These are phyloP conservation scores for Carcinoscorpius rotundicauda DNA, from an alignment of 1,140 invertebrate genomes.

Conservation along the genomic window DNA sequence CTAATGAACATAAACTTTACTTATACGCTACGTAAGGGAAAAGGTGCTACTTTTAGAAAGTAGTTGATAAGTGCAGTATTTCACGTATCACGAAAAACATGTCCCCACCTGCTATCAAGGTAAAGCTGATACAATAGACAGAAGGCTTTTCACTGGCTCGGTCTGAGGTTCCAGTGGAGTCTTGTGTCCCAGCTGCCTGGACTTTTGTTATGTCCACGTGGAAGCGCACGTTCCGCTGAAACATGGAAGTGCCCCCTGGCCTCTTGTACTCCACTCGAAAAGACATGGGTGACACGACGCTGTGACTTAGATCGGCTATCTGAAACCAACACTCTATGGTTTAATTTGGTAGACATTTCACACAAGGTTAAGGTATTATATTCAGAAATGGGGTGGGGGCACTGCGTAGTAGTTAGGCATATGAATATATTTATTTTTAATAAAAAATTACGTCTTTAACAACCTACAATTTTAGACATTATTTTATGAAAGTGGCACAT, in stretches of 20 bases:
- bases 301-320: slow-evolving; percentile 97
- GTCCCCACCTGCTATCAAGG: slow-evolving; percentile 73
- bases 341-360: no score
- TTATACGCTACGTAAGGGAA: no score
- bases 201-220: slow-evolving; percentile 55
- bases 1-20: no score
- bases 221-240: slow-evolving; percentile 89
- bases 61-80: neutral
- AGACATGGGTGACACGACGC: slow-evolving; percentile 93
- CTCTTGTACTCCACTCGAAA: slow-evolving; percentile 96
- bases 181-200: slow-evolving; percentile 25
- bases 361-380: no score
- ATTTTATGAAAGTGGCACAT: neutral
- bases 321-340: slow-evolving; percentile 31
- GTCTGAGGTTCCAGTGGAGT: slow-evolving; percentile 51
- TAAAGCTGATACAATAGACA: slow-evolving; percentile 88
- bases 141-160: slow-evolving; percentile 49
- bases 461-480: neutral
- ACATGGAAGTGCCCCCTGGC: slow-evolving; percentile 78
- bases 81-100: neutral
- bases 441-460: neutral
- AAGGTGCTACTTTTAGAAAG: no score
- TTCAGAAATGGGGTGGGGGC: no score
- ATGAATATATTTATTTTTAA: slow-evolving; percentile 4
- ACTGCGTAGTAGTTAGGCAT: no score